Evolutionary conservation across 2,113 vertebrate genomes (phyloP).

Genomic region (Aegithalos caudatus): DNA sequence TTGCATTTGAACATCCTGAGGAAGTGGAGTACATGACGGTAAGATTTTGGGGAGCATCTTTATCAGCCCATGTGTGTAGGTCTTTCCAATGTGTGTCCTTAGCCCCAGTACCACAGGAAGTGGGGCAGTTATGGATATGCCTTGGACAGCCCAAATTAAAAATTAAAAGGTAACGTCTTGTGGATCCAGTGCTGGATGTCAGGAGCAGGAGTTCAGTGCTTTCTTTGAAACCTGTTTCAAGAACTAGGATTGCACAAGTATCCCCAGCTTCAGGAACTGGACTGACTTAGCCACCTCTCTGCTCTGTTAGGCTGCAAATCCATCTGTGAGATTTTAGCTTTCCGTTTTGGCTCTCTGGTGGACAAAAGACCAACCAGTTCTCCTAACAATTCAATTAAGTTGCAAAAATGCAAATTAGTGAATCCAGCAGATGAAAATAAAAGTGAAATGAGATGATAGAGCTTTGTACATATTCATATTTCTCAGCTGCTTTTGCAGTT

Average conservation of each 20-base stretch:
- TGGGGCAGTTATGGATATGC: neutral
- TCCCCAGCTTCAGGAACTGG: neutral
- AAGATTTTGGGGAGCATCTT: slow-evolving; percentile 36
- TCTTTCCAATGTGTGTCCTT: neutral
- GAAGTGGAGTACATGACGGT: slow-evolving; percentile 95
- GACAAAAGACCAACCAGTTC: neutral
- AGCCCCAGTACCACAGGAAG: neutral
- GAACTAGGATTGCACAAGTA: neutral
- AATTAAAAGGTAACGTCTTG: neutral
- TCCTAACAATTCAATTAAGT: neutral
- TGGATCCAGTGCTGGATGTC: neutral
- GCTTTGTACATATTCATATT: neutral
- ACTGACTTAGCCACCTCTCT: neutral
- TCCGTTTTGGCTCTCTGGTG: neutral
- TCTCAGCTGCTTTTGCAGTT: neutral
- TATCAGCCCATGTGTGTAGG: neutral
- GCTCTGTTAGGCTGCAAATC: neutral
- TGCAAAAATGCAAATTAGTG: neutral
- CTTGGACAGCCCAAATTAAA: neutral
- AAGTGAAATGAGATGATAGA: neutral
- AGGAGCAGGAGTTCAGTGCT: neutral
- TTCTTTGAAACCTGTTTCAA: neutral
- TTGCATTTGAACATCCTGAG: slow-evolving; percentile 93
- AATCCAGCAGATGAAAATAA: neutral
- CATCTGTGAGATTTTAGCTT: neutral